Evolutionary conservation across 92 coral and sea anemone species (phyloP), one percentile per base, ranked within the genome.

Genomic region (Zoanthus gigantus): DNA sequence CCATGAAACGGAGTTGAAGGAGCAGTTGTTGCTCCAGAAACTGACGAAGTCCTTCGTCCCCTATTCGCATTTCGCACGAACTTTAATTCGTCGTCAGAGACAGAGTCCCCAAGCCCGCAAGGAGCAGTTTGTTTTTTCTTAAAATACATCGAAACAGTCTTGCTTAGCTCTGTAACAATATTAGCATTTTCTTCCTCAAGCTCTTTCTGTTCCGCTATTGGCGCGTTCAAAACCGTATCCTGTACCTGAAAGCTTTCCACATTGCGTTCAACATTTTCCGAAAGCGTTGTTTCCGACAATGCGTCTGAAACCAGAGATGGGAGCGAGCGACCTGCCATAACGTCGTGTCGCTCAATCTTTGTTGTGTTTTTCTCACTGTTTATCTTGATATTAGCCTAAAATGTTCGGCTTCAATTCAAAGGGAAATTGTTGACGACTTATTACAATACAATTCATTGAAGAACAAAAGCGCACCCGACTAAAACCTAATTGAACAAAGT

Each of bases 1-100:
- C 94, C 98, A 14, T 89, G 91, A 61, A 95, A 95, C 34, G 96
- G 93, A 5, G 96, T 94, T 10, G 81, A 73, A 17, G 82, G 89
- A 0, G 83, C 54, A 14, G 93, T 76, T 28, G 88, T 66, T 9
- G 65, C 47, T 46, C 85, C 85, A 44, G 85, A 81, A 23, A 71
- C 18, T 50, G 85, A 46, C 15, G 85, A 81, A 23, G 61, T 65
- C 13, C 85, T 46, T 50, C 85, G 74, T 28, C 75, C 74, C 45
- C 74, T 71, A 12, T 65, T 81, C 53, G 72, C 7, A 34, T 14
- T 69, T 18, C 85, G 61, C 6, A 16, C 46, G 74, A 11, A 0
- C 47, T 29, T 66, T 18, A 63, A 53, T 18, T 65, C 74, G 9
- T 79, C 84, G 30, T 81, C 85, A 47, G 46, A 65, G 9, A 65